Evolutionary conservation across 2,888 invertebrate species (phyloP), one percentile per base, ranked within the genome.

Genomic region (Balanococcus diminutus): DNA sequence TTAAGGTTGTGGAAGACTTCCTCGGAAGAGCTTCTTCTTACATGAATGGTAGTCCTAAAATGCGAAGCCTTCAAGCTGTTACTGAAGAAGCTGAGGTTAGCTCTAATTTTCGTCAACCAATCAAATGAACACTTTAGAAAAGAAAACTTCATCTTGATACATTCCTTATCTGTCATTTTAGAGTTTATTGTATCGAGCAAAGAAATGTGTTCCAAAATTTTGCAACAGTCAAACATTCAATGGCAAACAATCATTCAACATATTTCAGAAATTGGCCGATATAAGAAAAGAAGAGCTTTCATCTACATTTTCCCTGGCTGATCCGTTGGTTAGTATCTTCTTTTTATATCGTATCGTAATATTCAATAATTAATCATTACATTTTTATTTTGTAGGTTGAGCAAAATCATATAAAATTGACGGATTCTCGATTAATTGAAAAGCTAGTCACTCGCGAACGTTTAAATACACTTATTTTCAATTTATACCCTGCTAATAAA

Each of bases 401-500:
- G 2, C 84, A 84, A 25, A 84, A 84, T 25, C 91, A 93, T 92
- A 92, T 92, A 88, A 90, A 93, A 87, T 92, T 92, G 89, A 91
- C 92, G 87, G 92, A 93, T 89, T 94, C 94, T 88, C 93, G 94
- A 90, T 92, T 97, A 88, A 91, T 98, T 90, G 95, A 96, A 90
- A 95, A 96, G 90, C 91, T 97, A 89, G 94, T 97, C 89, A 93
- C 94, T 89, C 93, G 93, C 89, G 96, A 97, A 91, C 94, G 94
- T 90, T 92, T 97, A 89, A 96, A 96, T 90, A 96, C 96, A 88
- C 92, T 98, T 89, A 95, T 97, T 89, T 92, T 98, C 89, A 98
- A 96, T 91, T 92, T 98, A 89, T 96, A 97, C 91, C 95, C 96
- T 87, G 96, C 95, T 86, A 96, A 96, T 91, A 96, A 97, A 91